These are phyloP conservation scores for Fistularia commersonii DNA, from an alignment of 2,797 vertebrate genomes.

Conservation along the genomic window DNA sequence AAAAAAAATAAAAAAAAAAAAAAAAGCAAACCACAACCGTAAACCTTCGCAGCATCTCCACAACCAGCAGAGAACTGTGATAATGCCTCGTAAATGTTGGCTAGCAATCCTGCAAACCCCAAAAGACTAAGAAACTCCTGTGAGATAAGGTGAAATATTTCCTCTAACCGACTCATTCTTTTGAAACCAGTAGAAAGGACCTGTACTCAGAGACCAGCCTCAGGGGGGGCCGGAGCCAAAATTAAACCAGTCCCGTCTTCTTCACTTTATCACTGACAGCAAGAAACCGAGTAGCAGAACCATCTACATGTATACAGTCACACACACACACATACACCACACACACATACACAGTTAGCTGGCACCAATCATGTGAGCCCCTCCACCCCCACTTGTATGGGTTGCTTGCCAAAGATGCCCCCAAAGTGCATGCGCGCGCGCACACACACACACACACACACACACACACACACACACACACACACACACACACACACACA, in stretches of 20 bases:
- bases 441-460: no score
- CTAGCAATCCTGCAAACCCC: conserved; percentile 37
- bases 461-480: conserved; percentile 5
- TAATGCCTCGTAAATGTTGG: conserved; percentile 46
- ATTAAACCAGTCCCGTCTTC: conserved; percentile 60
- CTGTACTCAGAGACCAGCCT: conserved; percentile 53
- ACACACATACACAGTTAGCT: background rate
- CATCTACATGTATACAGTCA: conserved; percentile 18
- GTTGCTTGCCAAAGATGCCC: no score
- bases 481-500: background rate
- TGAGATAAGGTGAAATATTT: conserved; percentile 39
- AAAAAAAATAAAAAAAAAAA: background rate
- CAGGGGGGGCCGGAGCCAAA: conserved; percentile 59
- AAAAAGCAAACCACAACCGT: conserved; percentile 10
- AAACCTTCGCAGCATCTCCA: conserved; percentile 25
- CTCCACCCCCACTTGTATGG: no score
- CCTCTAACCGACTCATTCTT: conserved; percentile 40
- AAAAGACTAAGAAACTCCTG: conserved; percentile 48
- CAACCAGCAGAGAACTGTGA: conserved; percentile 31
- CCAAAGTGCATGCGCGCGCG: no score
- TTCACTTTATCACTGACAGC: conserved; percentile 52
- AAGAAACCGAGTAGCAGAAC: conserved; percentile 31
- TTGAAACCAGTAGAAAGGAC: conserved; percentile 58
- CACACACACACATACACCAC: conserved; percentile 12
- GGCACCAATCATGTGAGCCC: no score